phyloP scores from a whole-genome alignment of 2,888 invertebrate genomes.

The Eudemis profundana region DNA sequence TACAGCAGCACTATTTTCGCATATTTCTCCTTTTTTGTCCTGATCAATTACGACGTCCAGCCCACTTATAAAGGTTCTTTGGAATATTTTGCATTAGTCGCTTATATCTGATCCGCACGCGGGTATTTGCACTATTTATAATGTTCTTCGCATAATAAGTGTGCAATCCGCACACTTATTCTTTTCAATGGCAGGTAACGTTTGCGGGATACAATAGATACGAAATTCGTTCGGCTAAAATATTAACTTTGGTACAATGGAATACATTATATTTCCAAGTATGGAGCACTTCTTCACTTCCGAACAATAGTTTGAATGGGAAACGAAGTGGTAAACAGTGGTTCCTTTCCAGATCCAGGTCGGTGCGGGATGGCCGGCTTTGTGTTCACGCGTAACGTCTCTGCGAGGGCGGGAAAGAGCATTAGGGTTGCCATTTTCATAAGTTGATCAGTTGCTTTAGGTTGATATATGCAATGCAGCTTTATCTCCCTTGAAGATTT shows the following conservation, averaged over 20 bases:
- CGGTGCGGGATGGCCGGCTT: constrained; percentile 56
- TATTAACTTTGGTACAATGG: constrained; percentile 82
- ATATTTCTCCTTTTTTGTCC: constrained; percentile 52
- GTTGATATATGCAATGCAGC: too few relatives aligned
- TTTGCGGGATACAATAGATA: constrained; percentile 71
- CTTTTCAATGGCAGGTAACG: constrained; percentile 77
- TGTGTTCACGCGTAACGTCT: constrained; percentile 42
- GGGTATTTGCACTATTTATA: constrained; percentile 70
- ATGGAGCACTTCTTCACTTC: constrained; percentile 82
- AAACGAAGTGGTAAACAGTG: constrained; percentile 84
- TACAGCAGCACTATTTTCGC: constrained; percentile 16
- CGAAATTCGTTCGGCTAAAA: constrained; percentile 80
- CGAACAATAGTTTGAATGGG: constrained; percentile 81
- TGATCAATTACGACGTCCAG: constrained; percentile 75
- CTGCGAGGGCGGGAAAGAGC: constrained; percentile 24
- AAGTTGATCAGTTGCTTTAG: too few relatives aligned
- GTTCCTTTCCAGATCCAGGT: constrained; percentile 66
- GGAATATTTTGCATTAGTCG: constrained; percentile 61
- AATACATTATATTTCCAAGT: constrained; percentile 82
- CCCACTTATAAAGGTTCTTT: constrained; percentile 66
- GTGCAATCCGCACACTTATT: constrained; percentile 73
- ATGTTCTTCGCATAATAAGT: constrained; percentile 64
- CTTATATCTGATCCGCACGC: constrained; percentile 61
- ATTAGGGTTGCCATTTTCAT: constrained; percentile 34
- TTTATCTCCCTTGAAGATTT: too few relatives aligned